Base-by-base conservation (phyloP, 2,113 vertebrate species). In the Parus major region DNA sequence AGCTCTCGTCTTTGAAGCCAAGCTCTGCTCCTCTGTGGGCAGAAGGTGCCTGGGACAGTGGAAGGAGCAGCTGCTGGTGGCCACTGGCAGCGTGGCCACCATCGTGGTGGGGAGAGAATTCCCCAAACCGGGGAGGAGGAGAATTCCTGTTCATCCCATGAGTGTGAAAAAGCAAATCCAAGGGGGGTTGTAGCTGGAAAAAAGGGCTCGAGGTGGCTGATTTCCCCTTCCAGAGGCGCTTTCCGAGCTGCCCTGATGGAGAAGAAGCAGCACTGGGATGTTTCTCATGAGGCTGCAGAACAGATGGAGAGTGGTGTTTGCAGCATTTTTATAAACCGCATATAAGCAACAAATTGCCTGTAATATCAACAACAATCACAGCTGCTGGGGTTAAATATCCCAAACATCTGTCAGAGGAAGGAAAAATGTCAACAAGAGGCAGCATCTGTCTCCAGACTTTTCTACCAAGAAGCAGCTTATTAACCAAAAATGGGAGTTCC, bases 361-460 rank as follows among this genome's bases (percentile, higher is more conserved):
- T 76, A 89, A 89, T 91, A 89, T 82, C 96, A 92, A 91, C 96
- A 96, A 42, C 83, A 42, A 68, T 82, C 82, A 28, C 91, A 95
- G 91, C 87, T 86, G 94, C 91, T 92, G 27, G 0, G 85, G 88
- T 84, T 49, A 75, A 91, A 92, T 79, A 68, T 31, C n/a, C 91
- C 71, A 6, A 91, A 86, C 94, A 94, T 86, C 95, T 95, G 91
- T 82, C 77, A 68, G 81, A 78, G 49, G 68, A 68, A 79, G 75
- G 91, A 82, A 75, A 87, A 91, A 75, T 42, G 81, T 79, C 93
- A 96, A 29, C 88, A 82, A 91, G 77, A 56, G 20, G 9, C 39
- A 93, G 66, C 83, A 88, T 93, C 92, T 88, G 79, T 70, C 86
- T 78, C 64, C 29, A 50, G 80, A 28, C 56, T 66, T 33, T 61